Evolutionary conservation across 1,140 invertebrate genomes (phyloP).

Genomic region (Saccostrea echinata): DNA sequence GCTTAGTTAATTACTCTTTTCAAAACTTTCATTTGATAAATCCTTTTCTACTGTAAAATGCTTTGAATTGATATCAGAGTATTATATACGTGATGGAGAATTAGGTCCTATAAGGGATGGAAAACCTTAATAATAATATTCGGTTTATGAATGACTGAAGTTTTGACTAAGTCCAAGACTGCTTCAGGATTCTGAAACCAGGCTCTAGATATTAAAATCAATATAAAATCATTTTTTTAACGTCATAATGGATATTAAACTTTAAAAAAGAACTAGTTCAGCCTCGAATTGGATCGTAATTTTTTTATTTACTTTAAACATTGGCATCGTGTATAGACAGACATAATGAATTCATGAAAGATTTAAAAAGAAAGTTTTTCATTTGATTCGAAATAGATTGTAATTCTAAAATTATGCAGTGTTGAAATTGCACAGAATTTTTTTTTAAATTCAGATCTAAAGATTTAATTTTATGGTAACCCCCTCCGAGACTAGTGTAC

Average conservation of each 20-base stretch:
- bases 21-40: no score
- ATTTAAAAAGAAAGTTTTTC: not conserved
- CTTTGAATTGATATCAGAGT: no score
- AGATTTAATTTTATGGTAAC: not conserved
- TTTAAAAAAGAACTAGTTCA: not conserved
- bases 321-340: no score
- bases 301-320: not conserved
- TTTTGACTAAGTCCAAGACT: no score
- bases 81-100: no score
- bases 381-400: not conserved
- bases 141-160: no score
- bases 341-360: not conserved
- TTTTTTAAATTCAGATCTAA: not conserved
- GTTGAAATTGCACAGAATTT: not conserved
- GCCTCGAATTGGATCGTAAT: not conserved
- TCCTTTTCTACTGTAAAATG: no score
- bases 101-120: no score
- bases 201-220: not conserved
- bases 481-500: no score
- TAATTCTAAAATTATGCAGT: not conserved
- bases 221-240: not conserved
- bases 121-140: no score
- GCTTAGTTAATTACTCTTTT: no score
- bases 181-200: no score
- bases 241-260: not conserved